phyloP scores from a whole-genome alignment of 2,888 invertebrate species.

The Fragum whitleyi region DNA sequence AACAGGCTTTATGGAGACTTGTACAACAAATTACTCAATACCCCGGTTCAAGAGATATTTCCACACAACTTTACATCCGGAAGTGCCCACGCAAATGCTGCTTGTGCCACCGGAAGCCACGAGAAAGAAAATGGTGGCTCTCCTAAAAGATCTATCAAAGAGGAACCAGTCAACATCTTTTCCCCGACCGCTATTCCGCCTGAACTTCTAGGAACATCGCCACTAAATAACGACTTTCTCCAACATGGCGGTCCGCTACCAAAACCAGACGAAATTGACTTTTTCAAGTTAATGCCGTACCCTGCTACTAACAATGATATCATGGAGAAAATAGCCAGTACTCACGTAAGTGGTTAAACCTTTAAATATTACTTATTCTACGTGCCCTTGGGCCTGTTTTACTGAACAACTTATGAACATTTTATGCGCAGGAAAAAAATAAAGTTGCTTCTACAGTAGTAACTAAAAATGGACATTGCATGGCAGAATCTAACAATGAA shows the following conservation, averaged over 20 bases:
- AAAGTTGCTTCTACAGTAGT: too few relatives aligned
- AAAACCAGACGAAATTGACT: background rate
- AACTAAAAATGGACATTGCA: too few relatives aligned
- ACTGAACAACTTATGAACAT: too few relatives aligned
- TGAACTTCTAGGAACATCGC: background rate
- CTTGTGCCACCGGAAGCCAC: background rate
- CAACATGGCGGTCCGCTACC: background rate
- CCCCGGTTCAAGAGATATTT: constrained; percentile 54
- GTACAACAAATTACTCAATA: constrained; percentile 55
- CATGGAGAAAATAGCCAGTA: constrained; percentile 20
- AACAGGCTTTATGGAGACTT: constrained; percentile 52
- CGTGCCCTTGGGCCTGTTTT: too few relatives aligned
- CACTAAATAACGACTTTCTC: background rate
- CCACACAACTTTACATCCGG: background rate
- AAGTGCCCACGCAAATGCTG: background rate
- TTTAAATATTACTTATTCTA: too few relatives aligned
- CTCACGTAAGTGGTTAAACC: constrained; percentile 1
- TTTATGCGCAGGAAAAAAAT: too few relatives aligned
- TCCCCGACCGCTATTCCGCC: background rate
- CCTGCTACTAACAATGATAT: background rate
- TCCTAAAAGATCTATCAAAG: background rate
- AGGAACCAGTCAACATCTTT: background rate
- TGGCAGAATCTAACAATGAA: too few relatives aligned
- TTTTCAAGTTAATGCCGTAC: background rate
- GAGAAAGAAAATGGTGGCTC: constrained; percentile 4